Percentiles rank a stretch among this genome's conserved stretches.
Conservation (phyloP, 37 sponge, comb jelly and placozoan genomes). For the Cladorhizidae sp. region DNA sequence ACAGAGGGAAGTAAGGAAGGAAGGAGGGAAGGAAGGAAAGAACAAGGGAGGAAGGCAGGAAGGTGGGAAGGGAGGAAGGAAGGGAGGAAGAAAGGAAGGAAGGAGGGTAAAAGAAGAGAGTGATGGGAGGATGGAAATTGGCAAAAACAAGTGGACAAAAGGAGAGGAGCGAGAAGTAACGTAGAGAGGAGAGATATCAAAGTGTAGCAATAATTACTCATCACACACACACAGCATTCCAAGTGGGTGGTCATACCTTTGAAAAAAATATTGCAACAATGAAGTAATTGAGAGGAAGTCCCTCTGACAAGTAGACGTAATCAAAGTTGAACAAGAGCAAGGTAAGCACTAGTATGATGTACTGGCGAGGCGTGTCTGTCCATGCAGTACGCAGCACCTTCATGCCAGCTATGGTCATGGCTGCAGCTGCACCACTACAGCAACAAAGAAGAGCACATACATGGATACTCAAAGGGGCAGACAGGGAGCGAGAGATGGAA, state of each 20-base stretch:
- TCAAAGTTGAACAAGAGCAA: constrained; percentile 93
- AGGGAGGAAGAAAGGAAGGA: constrained; percentile 4
- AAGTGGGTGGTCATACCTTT: no score
- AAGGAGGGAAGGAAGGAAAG: background rate
- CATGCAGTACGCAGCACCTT: constrained; percentile 78
- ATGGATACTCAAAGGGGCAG: no score
- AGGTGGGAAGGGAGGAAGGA: constrained; percentile 1
- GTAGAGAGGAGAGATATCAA: no score
- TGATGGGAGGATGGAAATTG: no score
- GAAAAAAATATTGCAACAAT: constrained; percentile 73
- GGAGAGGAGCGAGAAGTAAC: no score
- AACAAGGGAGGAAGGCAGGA: background rate
- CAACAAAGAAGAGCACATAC: constrained; percentile 1
- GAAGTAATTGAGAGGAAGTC: constrained; percentile 90
- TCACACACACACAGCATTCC: no score
- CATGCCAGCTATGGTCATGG: constrained; percentile 74
- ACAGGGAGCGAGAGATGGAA: no score
- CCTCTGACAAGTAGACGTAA: constrained; percentile 83
- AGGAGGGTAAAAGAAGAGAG: background rate
- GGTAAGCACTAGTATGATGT: constrained; percentile 79
- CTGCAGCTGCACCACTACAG: constrained; percentile 76
- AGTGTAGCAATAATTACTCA: no score
- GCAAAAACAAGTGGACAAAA: no score
- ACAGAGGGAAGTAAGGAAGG: background rate
- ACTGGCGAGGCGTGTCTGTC: constrained; percentile 80